Base-by-base conservation (phyloP, 2,797 vertebrate species). In the Molossus molossus region DNA sequence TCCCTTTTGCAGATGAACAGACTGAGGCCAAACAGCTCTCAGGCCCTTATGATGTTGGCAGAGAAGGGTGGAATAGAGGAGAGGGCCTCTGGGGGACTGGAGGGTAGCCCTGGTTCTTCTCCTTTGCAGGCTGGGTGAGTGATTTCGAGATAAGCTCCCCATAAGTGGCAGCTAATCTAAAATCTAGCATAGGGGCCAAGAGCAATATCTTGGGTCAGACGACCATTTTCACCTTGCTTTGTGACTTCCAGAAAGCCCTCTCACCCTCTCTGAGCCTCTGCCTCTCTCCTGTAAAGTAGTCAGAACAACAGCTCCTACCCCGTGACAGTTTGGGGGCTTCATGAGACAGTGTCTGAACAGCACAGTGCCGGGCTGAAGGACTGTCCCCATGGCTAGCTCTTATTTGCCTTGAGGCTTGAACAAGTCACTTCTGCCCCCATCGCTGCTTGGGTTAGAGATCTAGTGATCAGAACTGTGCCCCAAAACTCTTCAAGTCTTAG, bases 1-100 rank as follows among this genome's bases (percentile, higher is more conserved):
- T 82, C 21, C 67, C 64, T 87, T 76, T 72, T 67, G 57, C 84
- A 67, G 85, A n/a, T 69, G 77, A 83, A 88, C n/a, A 69, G 58
- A 73, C 62, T 33, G 70, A 90, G 40, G 57, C 82, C 20, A 69
- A 25, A 85, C 12, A 77, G 50, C 57, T 25, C 50, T 77, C 10
- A 18, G 55, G 48, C 45, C 33, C 50, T 82, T 45, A 18, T 3
- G 70, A 75, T 55, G 45, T 50, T 9, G 25, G 18, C 37, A 27
- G 94, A 69, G 45, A 45, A 11, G 33, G 58, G 37, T 18, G 48
- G 50, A 67, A 6, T 77, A 25, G 29, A 60, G 60, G 50, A 37
- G 67, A 9, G 33, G n/a, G 2, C 37, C 8, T 25, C 6, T 0
- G 14, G 9, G 58, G 23, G 29, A 20, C 0, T 2, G 10, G 2